Percentiles rank a stretch among this genome's conserved stretches.
Conservation (phyloP, 2,113 vertebrate species). For the Recurvirostra avosetta region DNA sequence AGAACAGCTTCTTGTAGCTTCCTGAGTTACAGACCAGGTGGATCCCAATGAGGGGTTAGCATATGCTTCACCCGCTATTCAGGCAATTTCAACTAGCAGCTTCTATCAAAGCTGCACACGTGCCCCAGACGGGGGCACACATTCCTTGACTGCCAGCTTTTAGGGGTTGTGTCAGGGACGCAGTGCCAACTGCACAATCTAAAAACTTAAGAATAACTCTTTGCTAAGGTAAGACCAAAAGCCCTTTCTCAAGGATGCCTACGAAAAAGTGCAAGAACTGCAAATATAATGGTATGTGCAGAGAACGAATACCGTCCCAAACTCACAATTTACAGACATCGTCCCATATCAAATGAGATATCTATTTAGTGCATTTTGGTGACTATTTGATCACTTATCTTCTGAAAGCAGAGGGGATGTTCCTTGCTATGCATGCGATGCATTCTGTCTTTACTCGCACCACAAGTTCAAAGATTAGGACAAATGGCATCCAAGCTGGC, state of each 20-base stretch:
- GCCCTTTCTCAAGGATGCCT: neutral
- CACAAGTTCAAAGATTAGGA: neutral
- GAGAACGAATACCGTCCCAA: neutral
- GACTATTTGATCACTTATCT: neutral
- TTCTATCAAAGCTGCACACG: neutral
- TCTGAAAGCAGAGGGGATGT: neutral
- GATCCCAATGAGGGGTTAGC: neutral
- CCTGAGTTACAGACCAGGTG: neutral
- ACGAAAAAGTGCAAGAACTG: neutral
- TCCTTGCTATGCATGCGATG: neutral
- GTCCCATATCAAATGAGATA: neutral
- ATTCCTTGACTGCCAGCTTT: neutral
- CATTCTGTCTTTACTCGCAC: neutral
- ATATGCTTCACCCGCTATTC: neutral
- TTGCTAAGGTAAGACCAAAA: neutral
- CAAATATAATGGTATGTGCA: neutral
- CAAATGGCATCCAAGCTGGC: neutral
- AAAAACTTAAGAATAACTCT: neutral
- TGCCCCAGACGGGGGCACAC: neutral
- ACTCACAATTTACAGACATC: neutral
- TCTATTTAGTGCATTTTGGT: neutral
- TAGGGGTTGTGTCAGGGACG: rapidly evolving
- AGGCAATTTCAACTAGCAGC: neutral
- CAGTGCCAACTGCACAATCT: neutral
- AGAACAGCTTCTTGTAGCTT: neutral